These are phyloP conservation scores for Tetragonisca angustula DNA, from an alignment of 2,888 invertebrate genomes.

Conservation along the genomic window DNA sequence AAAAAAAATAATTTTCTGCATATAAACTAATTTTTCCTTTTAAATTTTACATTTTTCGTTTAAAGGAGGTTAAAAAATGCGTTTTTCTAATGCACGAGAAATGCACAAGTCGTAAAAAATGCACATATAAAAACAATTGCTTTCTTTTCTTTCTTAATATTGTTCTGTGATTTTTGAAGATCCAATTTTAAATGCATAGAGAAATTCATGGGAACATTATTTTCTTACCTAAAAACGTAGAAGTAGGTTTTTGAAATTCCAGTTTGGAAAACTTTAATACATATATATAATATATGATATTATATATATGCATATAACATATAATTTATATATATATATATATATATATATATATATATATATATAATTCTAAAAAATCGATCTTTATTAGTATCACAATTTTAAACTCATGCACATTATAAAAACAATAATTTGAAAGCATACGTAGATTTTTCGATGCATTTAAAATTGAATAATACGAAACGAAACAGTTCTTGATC, in stretches of 20 bases:
- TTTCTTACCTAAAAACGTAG: not conserved
- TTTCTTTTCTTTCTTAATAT: constrained; percentile 15
- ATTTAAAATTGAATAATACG: constrained; percentile 33
- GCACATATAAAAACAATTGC: constrained; percentile 47
- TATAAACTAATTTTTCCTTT: constrained; percentile 1
- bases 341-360: not conserved
- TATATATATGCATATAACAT: not conserved
- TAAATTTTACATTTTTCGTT: not conserved
- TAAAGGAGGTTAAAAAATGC: constrained; percentile 53
- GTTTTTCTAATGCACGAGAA: constrained; percentile 45
- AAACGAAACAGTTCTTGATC: constrained; percentile 36
- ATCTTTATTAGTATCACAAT: not conserved
- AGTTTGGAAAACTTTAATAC: constrained; percentile 6
- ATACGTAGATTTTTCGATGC: constrained; percentile 17
- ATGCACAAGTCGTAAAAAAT: constrained; percentile 49
- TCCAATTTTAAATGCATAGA: constrained; percentile 35
- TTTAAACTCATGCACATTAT: constrained; percentile 12
- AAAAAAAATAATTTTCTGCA: constrained; percentile 7
- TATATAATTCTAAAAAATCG: not conserved
- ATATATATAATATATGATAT: no score
- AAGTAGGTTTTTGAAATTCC: not conserved
- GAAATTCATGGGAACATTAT: not conserved
- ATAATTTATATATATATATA: not conserved
- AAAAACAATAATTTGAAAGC: not conserved
- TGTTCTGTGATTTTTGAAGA: constrained; percentile 5